phyloP scores from a whole-genome alignment of 2,888 invertebrate genomes.

The Sinentomon sp. region DNA sequence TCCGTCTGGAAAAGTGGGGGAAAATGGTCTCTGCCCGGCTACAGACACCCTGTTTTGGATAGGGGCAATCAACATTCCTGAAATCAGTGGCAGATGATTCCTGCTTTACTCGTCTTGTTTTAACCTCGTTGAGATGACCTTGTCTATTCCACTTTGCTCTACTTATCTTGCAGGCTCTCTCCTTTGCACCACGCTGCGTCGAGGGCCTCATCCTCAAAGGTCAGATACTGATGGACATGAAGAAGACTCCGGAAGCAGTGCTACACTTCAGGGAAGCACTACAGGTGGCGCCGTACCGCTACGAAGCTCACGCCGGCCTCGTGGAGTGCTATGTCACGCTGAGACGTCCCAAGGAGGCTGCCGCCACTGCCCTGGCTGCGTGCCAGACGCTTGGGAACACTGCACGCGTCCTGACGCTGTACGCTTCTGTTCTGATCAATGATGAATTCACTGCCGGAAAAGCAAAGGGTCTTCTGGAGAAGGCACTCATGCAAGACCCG shows the following conservation, averaged over 20 bases:
- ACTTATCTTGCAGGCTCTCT: constrained; percentile 25
- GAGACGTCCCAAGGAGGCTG: constrained; percentile 39
- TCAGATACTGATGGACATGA: constrained; percentile 32
- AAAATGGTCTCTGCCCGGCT: too few relatives aligned
- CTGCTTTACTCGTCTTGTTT: not conserved
- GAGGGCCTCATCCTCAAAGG: constrained; percentile 47
- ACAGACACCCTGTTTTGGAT: not conserved
- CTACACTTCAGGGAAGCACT: constrained; percentile 37
- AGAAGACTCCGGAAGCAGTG: constrained; percentile 35
- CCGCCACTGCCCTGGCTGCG: constrained; percentile 37
- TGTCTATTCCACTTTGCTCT: not conserved
- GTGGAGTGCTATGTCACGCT: constrained; percentile 41
- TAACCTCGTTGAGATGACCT: constrained; percentile 7
- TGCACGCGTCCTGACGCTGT: constrained; percentile 43
- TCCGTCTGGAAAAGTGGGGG: too few relatives aligned
- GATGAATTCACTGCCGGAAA: constrained; percentile 30
- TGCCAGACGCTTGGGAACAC: constrained; percentile 41
- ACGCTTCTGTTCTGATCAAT: constrained; percentile 40
- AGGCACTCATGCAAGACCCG: constrained; percentile 39
- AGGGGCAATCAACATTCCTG: not conserved
- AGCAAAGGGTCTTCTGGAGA: constrained; percentile 39
- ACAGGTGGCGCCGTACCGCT: constrained; percentile 30
- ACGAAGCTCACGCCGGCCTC: constrained; percentile 47
- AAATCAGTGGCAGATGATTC: not conserved
- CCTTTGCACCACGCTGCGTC: constrained; percentile 32